These are phyloP conservation scores for Sceloporus undulatus DNA, from an alignment of 2,113 vertebrate species.

Conservation along the genomic window DNA sequence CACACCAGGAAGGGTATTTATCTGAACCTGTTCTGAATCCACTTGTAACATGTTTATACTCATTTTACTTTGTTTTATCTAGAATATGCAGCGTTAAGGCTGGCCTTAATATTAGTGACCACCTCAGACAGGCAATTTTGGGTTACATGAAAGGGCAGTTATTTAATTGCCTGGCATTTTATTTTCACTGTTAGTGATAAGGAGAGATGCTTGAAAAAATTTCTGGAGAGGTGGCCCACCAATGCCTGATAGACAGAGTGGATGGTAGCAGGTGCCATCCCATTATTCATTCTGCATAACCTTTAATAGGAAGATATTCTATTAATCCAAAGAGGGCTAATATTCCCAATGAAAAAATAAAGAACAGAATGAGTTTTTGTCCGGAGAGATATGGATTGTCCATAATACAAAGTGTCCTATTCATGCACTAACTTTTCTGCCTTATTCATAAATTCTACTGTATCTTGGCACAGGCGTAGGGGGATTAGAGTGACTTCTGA, in stretches of 20 bases:
- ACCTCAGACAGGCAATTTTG: too few species aligned
- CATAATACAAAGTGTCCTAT: not conserved
- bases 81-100: too few species aligned
- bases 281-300: not conserved
- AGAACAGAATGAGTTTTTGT: not conserved
- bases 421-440: not conserved
- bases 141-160: too few species aligned
- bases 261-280: not conserved
- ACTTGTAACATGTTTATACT: not conserved
- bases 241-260: too few species aligned
- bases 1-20: too few species aligned
- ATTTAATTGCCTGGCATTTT: too few species aligned
- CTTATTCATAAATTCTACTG: not conserved
- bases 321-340: not conserved
- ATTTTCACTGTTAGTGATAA: too few species aligned
- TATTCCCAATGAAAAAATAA: not conserved
- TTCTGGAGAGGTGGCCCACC: too few species aligned
- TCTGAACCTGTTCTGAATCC: not conserved
- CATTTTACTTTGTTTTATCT: too few species aligned
- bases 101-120: too few species aligned
- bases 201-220: too few species aligned
- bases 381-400: not conserved
- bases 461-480: not conserved
- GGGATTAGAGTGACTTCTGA: too few species aligned
- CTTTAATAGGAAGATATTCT: not conserved